Base-by-base conservation (phyloP, 2,888 invertebrate species). In the Aspidiotus rigidus region DNA sequence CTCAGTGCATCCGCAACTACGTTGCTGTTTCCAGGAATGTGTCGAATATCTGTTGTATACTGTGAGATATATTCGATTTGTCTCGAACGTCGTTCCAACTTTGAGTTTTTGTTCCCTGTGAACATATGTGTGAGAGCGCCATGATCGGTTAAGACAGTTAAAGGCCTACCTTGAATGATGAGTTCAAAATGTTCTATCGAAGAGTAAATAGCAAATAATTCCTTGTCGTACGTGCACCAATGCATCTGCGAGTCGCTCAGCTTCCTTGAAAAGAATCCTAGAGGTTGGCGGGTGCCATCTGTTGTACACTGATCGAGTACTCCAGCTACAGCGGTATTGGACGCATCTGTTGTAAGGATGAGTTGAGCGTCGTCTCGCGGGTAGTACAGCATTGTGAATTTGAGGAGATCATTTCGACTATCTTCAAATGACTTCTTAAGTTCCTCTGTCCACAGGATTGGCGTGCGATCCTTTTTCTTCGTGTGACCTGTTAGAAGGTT, bases 1-100 rank as follows among this genome's bases (percentile, higher is more conserved):
- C 71, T 70, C 2, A 72, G 54, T 3, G 70, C 64, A 61, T 72
- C 71, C 7, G 72, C 71, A 0, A 70, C 60, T 5, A 66, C 41
- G 39, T 72, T 72, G 0, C 63, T 49, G 2, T 17, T 44, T 1
- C 72, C 71, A 9, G 59, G 13, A 1, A 62, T 1, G 49, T 72
- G 69, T 11, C 59, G 13, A 41, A 72, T 63, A 7, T 54, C 17
- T 5, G 63, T 62, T 7, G 69, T 39, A 60, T 57, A 72, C 41
- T 72, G 72, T n/a, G n/a, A n/a, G n/a, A n/a, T n/a, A n/a, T n/a
- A n/a, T n/a, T n/a, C n/a, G n/a, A n/a, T n/a, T n/a, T 40, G 40
- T 9, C 61, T 17, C 10, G 61, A 17, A 11, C 41, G 9, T 8
- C 61, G 61, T 15, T 61, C 61, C 7, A 61, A 8, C 15, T 41